phyloP scores from a whole-genome alignment of 2,797 vertebrate species.

The Crax fasciolata region DNA sequence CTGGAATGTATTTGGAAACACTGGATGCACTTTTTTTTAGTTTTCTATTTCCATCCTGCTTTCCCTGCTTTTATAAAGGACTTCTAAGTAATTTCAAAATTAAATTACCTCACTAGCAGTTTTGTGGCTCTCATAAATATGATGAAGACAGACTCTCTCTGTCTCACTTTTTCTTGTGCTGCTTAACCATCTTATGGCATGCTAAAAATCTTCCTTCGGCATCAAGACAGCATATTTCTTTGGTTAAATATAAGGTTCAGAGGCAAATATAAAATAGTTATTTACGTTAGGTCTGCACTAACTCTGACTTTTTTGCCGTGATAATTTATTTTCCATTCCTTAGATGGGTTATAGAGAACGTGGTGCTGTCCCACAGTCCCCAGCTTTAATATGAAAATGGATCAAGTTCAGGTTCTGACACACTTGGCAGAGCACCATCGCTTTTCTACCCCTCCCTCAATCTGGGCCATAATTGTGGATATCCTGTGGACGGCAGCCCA shows the following conservation, averaged over 20 bases:
- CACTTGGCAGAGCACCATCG: constrained; percentile 65
- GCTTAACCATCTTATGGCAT: background rate
- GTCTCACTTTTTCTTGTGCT: constrained; percentile 28
- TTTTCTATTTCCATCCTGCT: constrained; percentile 44
- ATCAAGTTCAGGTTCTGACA: constrained; percentile 74
- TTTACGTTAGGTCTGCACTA: background rate
- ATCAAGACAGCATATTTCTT: background rate
- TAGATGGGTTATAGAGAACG: constrained; percentile 1
- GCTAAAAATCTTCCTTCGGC: background rate
- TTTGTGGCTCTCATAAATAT: constrained; percentile 49
- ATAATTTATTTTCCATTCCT: constrained; percentile 7
- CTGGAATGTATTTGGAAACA: constrained; percentile 28
- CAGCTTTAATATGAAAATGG: constrained; percentile 67
- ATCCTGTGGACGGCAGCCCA: constrained; percentile 77
- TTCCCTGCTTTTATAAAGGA: constrained; percentile 37
- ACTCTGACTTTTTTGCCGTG: background rate
- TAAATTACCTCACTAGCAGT: constrained; percentile 38
- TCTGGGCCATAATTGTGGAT: constrained; percentile 77
- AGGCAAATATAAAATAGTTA: constrained; percentile 16
- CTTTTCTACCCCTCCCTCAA: constrained; percentile 74
- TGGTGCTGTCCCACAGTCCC: constrained; percentile 32
- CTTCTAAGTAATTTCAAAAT: constrained; percentile 55
- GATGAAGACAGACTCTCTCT: constrained; percentile 4
- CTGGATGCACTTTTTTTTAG: constrained; percentile 52
- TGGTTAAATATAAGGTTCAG: background rate